These are phyloP conservation scores for Onychostoma macrolepis DNA, from an alignment of 2,113 vertebrate species.

Conservation along the genomic window DNA sequence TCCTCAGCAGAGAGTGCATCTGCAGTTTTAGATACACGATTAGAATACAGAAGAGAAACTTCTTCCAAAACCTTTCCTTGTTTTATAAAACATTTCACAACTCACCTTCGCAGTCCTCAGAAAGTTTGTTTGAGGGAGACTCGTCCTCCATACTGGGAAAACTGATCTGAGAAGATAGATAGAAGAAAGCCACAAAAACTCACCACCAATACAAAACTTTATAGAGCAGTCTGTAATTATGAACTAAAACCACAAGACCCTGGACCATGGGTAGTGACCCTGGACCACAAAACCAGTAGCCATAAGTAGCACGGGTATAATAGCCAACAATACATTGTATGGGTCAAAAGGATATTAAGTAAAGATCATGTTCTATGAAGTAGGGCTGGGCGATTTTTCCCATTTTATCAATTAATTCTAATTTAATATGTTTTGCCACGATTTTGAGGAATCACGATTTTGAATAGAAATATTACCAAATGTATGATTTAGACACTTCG, in stretches of 20 bases:
- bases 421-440: no score
- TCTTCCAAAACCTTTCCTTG: not conserved
- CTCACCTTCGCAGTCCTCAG: slow-evolving; percentile 56
- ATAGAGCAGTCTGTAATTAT: not conserved
- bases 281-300: no score
- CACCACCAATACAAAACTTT: not conserved
- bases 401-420: no score
- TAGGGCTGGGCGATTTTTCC: no score
- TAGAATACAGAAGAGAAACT: slow-evolving; percentile 5
- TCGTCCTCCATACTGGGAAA: slow-evolving; percentile 64
- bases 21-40: not conserved
- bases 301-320: no score
- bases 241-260: not conserved
- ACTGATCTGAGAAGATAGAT: slow-evolving; percentile 55
- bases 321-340: no score
- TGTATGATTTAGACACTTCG: no score
- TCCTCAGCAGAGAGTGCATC: slow-evolving; percentile 10
- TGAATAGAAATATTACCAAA: no score
- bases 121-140: slow-evolving; percentile 38
- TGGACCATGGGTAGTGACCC: no score
- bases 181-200: not conserved
- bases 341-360: no score
- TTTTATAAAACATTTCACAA: not conserved
- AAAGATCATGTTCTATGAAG: no score
- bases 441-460: no score